A percentile compares a stretch with the other conserved stretches of the same genome.
These are phyloP conservation scores for Nezara viridula DNA, from an alignment of 2,888 invertebrate species.

Conservation along the genomic window DNA sequence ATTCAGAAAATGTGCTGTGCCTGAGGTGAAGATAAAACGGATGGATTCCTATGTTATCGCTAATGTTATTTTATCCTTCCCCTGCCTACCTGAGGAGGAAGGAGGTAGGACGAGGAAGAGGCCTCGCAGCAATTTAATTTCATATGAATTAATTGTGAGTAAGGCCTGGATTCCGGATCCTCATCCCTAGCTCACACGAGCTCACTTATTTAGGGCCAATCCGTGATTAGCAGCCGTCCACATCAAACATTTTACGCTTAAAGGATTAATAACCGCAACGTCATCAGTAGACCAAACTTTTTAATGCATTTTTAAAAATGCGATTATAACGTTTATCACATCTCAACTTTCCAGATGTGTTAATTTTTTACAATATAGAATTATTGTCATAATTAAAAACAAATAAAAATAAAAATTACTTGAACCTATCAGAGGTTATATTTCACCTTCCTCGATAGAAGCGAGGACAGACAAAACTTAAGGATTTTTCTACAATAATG, in stretches of 20 bases:
- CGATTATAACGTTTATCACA: too few species aligned
- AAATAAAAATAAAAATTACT: too few species aligned
- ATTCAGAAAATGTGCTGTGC: conserved; percentile 10
- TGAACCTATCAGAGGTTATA: too few species aligned
- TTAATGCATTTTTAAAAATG: too few species aligned
- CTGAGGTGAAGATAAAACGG: conserved; percentile 10
- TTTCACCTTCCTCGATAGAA: too few species aligned
- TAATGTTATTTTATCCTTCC: conserved; percentile 15
- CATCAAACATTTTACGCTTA: background rate
- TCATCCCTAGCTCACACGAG: background rate
- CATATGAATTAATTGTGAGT: conserved; percentile 37
- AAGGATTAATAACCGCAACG: too few species aligned
- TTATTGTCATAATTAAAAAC: too few species aligned
- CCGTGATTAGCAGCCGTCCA: background rate
- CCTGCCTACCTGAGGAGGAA: background rate
- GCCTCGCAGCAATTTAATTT: conserved; percentile 36
- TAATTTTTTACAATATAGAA: too few species aligned
- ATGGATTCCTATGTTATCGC: conserved; percentile 18
- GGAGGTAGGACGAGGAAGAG: background rate
- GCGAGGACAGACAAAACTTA: too few species aligned
- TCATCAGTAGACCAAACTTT: too few species aligned
- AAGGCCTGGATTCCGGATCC: background rate
- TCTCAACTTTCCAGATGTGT: too few species aligned
- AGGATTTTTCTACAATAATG: too few species aligned
- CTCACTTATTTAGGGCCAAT: background rate